Base-by-base conservation (phyloP, 2,888 invertebrate genomes). In the Tetramorium bicarinatum region DNA sequence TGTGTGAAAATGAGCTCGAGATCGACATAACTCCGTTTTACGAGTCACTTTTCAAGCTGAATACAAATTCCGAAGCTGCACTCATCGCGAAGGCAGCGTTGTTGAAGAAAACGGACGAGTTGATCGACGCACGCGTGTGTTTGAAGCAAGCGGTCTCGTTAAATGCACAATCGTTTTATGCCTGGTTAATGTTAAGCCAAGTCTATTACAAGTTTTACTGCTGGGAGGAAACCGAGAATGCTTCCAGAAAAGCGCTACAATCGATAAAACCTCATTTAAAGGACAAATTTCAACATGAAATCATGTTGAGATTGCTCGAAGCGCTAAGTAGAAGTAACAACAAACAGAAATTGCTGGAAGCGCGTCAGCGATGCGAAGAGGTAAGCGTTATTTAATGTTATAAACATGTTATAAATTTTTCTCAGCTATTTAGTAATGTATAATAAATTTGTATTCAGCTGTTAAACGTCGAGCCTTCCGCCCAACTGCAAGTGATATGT, bases 71-170 rank as follows among this genome's bases (percentile, higher is more conserved):
- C 0, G 96, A 96, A 89, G 95, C 96, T 91, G 97, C 96, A 2
- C 93, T 96, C 47, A 95, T 97, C 62, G 96, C 97, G 3, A 96
- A 96, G 94, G 96, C 96, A 52, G 96, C 97, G 84, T 93, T 96
- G 79, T 93, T 95, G 25, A 96, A 95, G 93, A 94, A 96, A 25
- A 95, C 95, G 67, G 94, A 95, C 34, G 95, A 96, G 82, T 96
- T 96, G 89, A 91, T 96, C 29, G 95, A 96, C 85, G 96, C 97
- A 0, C 95, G 96, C 87, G 95, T 96, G 82, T 90, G 95, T 87
- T 93, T 96, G 18, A 94, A 95, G 92, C 92, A 93, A 91, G 94
- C 95, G 0, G 94, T 95, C 82, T 87, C 90, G 34, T 85, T 93
- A 47, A 95, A 95, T 87, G 95, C 96, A 1, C 94, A 95, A 29